Conservation (phyloP, 2,113 vertebrate genomes). For the Tachuris rubrigastra region DNA sequence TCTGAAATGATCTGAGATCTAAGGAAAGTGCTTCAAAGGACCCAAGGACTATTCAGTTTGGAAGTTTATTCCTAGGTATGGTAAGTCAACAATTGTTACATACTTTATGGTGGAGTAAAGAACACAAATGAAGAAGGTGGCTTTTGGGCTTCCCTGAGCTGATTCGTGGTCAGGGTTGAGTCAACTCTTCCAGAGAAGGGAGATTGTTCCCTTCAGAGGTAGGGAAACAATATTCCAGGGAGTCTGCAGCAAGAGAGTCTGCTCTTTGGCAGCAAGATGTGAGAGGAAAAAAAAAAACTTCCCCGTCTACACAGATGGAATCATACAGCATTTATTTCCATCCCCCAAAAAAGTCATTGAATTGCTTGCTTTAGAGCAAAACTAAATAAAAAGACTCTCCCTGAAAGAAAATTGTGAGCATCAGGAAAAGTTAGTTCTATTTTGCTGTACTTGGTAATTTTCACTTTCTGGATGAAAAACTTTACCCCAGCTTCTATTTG, state of each 20-base stretch:
- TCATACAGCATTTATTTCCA: not conserved
- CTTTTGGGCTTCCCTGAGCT: not conserved
- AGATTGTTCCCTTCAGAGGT: not conserved
- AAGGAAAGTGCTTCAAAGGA: not conserved
- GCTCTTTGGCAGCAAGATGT: not conserved
- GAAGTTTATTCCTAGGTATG: not conserved
- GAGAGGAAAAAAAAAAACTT: not conserved
- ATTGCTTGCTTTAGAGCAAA: not conserved
- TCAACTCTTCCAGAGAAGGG: not conserved
- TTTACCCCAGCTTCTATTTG: not conserved
- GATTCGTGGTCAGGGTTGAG: not conserved
- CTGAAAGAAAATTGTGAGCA: not conserved
- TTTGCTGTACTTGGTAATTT: not conserved
- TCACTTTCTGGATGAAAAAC: not conserved
- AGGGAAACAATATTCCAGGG: not conserved
- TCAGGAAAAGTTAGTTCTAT: not conserved
- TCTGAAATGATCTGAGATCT: not conserved
- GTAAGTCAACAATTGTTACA: not conserved
- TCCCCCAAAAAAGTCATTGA: not conserved
- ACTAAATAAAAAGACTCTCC: not conserved
- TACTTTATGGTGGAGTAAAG: not conserved
- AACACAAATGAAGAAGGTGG: not conserved
- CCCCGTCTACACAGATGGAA: not conserved
- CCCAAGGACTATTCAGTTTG: not conserved
- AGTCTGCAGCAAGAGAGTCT: not conserved